phyloP scores from a whole-genome alignment of 2,797 vertebrate species.

The Meda fulgida region DNA sequence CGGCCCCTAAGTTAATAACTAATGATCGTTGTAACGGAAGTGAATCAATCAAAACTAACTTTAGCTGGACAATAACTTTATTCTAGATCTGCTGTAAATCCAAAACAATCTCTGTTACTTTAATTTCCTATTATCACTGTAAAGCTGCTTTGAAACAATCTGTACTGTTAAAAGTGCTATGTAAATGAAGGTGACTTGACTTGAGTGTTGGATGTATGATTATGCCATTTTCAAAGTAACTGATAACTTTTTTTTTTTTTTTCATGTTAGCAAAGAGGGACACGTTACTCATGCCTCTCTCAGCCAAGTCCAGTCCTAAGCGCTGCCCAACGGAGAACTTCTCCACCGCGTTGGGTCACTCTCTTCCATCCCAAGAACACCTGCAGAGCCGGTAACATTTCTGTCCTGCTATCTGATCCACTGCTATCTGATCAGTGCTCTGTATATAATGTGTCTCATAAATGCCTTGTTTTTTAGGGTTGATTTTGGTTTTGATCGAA shows the following conservation, averaged over 20 bases:
- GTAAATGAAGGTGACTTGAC: too few species aligned
- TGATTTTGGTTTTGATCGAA: slow-evolving; percentile 81
- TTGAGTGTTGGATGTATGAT: not conserved
- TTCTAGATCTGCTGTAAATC: too few species aligned
- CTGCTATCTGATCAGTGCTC: not conserved
- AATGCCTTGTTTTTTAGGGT: slow-evolving; percentile 70
- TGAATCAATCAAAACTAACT: too few species aligned
- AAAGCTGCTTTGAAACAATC: too few species aligned
- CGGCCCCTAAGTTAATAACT: too few species aligned
- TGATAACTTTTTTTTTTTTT: not conserved
- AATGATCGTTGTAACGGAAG: too few species aligned
- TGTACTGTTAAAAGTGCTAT: too few species aligned
- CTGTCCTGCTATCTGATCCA: not conserved
- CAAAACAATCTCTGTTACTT: too few species aligned
- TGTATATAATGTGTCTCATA: not conserved
- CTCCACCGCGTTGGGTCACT: slow-evolving; percentile 90
- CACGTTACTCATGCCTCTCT: slow-evolving; percentile 84
- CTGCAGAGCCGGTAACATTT: slow-evolving; percentile 53
- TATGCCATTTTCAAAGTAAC: not conserved
- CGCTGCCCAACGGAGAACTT: slow-evolving; percentile 92
- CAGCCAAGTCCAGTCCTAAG: slow-evolving; percentile 92
- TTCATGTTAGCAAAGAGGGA: slow-evolving; percentile 85
- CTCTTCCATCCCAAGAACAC: slow-evolving; percentile 76
- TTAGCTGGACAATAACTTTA: too few species aligned
- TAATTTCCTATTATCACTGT: too few species aligned